Evolutionary conservation across 2,888 invertebrate species (phyloP).

Genomic region (Lagria hirta): DNA sequence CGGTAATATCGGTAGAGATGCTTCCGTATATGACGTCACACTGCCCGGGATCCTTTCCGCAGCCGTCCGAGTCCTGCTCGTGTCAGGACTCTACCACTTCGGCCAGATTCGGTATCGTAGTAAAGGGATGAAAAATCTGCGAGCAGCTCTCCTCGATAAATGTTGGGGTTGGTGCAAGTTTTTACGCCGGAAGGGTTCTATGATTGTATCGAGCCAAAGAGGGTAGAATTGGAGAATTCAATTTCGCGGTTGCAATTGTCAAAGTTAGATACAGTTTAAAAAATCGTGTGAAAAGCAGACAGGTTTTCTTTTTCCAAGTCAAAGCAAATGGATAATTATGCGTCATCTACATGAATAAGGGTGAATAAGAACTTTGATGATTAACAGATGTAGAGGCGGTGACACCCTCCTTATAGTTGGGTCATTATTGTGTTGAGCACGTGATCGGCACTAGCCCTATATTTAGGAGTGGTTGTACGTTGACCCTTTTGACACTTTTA

Average conservation of each 20-base stretch:
- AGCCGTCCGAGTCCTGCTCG: constrained; percentile 44
- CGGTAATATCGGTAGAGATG: constrained; percentile 38
- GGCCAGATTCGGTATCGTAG: constrained; percentile 31
- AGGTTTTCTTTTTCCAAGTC: too few species aligned
- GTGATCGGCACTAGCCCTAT: too few species aligned
- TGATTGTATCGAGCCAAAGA: constrained; percentile 7
- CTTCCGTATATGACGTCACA: constrained; percentile 54
- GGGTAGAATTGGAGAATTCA: constrained; percentile 7
- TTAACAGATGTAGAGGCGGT: too few species aligned
- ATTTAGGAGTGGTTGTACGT: too few species aligned
- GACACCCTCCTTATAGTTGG: too few species aligned
- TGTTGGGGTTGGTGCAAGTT: constrained; percentile 18
- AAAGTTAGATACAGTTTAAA: too few species aligned
- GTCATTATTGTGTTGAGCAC: too few species aligned
- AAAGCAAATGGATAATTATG: too few species aligned
- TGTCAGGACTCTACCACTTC: constrained; percentile 31
- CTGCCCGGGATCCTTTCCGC: constrained; percentile 52
- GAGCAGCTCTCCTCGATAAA: constrained; percentile 10
- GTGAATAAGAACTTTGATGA: too few species aligned
- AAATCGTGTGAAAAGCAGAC: too few species aligned
- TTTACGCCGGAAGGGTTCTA: constrained; percentile 16
- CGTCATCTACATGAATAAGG: too few species aligned
- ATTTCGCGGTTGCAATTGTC: constrained; percentile 4
- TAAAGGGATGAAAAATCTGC: constrained; percentile 21
- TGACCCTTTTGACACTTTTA: too few species aligned